Evolutionary conservation across 2,888 invertebrate species (phyloP).

Genomic region (Sarcophaga carnaria): DNA sequence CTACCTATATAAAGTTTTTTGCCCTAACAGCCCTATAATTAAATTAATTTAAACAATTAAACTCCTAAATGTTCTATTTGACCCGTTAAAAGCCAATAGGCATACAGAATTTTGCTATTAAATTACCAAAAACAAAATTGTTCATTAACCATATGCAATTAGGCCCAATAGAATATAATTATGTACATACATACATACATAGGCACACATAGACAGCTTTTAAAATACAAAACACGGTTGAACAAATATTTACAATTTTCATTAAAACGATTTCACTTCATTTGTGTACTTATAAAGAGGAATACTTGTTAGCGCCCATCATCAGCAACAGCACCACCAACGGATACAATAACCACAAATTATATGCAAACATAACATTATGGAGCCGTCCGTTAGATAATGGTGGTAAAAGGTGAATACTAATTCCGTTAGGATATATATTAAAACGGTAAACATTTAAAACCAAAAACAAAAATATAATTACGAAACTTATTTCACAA

Average conservation of each 20-base stretch:
- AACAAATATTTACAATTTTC: conserved; percentile 13
- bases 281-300: not conserved
- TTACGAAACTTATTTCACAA: too few relatives aligned
- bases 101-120: too few relatives aligned
- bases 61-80: too few relatives aligned
- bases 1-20: too few relatives aligned
- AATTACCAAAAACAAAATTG: too few relatives aligned
- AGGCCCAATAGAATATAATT: not conserved
- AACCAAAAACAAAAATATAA: too few relatives aligned
- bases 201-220: not conserved
- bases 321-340: not conserved
- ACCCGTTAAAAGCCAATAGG: too few relatives aligned
- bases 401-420: not conserved
- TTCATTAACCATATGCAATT: not conserved
- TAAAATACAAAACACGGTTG: not conserved
- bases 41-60: too few relatives aligned
- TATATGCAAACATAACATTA: not conserved
- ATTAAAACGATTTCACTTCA: conserved; percentile 22
- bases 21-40: too few relatives aligned
- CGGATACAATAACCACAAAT: not conserved
- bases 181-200: not conserved
- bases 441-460: too few relatives aligned
- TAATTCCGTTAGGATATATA: not conserved
- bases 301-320: not conserved
- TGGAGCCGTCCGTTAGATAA: not conserved